Base-by-base conservation (phyloP, 1,140 invertebrate genomes). In the Anadara kagoshimensis region DNA sequence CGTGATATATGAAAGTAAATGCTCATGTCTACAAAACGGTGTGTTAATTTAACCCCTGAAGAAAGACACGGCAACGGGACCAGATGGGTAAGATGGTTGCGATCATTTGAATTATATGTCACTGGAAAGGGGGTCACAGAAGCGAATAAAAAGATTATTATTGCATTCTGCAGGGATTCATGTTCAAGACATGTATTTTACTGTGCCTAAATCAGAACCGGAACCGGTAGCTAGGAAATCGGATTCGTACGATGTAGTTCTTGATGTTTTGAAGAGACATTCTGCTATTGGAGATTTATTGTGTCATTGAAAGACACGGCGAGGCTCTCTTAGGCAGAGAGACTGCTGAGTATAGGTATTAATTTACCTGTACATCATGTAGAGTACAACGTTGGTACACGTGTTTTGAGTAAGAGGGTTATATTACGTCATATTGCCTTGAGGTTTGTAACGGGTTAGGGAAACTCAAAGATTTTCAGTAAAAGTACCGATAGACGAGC, bases 141-240 rank as follows among this genome's bases (percentile, higher is more conserved):
- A 36, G 16, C 2, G 0, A 58, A 64, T 14, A 67, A 74, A 56
- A 74, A 68, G 44, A 69, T 61, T 80, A 16, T 62, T 78, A 18
- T 54, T 81, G 14, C 76, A 76, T 51, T 47, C 54, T 73, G 76
- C 76, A 44, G 70, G 77, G n/a, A 43, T 68, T 7, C 58, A 73
- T 36, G 73, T 74, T 14, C 77, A 79, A 62, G 68, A 81, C 20
- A 73, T 80, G 14, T 80, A 63, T 58, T 77, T 59, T 44, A 78
- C 69, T 24, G 5, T 58, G 56, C 7, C 26, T 0, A 20, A 36
- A 1, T 1, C 56, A 16, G 56, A 58, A 16, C 22, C 24, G 7
- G 29, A 36, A 36, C 29, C 29, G 2, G 18, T n/a, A n/a, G n/a
- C n/a, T n/a, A 59, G 20, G 29, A 20, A n/a, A 51, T 45, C 22